A percentile compares a stretch with the other conserved stretches of the same genome.
These are phyloP conservation scores for Lampris megalopsis DNA, from an alignment of 2,113 vertebrate species.

Conservation along the genomic window DNA sequence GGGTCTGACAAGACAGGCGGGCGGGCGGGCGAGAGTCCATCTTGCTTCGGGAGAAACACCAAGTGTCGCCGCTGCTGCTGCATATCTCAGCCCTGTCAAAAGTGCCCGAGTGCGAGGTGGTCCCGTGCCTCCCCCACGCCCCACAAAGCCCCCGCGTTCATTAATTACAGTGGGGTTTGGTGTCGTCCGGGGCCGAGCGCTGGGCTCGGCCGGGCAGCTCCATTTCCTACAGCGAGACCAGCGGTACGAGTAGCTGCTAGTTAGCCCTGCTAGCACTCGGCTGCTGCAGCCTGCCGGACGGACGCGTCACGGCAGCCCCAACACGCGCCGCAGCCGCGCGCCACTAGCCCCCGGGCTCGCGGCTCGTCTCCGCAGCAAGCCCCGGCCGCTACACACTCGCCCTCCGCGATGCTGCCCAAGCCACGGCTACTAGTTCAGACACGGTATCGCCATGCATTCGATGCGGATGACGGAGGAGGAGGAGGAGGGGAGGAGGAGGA, in stretches of 20 bases:
- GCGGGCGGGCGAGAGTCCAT: constrained; percentile 91
- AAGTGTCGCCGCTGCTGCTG: constrained; percentile 79
- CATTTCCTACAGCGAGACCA: constrained; percentile 73
- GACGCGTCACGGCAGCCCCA: constrained; percentile 84
- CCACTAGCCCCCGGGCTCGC: too few species aligned
- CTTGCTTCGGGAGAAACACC: constrained; percentile 90
- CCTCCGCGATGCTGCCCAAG: too few species aligned
- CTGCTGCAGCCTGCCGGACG: constrained; percentile 74
- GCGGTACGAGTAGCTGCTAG: constrained; percentile 84
- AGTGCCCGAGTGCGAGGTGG: constrained; percentile 80
- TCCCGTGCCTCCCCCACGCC: constrained; percentile 51
- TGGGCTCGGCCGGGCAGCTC: constrained; percentile 61
- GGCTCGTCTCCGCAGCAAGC: too few species aligned
- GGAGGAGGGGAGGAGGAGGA: constrained; percentile 18
- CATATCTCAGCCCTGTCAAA: constrained; percentile 87
- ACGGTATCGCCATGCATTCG: constrained; percentile 23
- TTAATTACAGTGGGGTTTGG: constrained; percentile 76
- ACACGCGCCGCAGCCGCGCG: constrained; percentile 21
- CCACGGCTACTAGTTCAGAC: too few species aligned
- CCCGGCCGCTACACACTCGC: too few species aligned
- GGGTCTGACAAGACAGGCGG: constrained; percentile 90
- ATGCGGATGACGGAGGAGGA: constrained; percentile 55
- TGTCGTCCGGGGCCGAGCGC: constrained; percentile 52
- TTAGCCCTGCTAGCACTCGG: constrained; percentile 79
- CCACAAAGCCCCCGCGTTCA: constrained; percentile 39